Evolutionary conservation across 2,888 invertebrate species (phyloP), one percentile per base, ranked within the genome.

Genomic region (Sphaeridia pumilis): DNA sequence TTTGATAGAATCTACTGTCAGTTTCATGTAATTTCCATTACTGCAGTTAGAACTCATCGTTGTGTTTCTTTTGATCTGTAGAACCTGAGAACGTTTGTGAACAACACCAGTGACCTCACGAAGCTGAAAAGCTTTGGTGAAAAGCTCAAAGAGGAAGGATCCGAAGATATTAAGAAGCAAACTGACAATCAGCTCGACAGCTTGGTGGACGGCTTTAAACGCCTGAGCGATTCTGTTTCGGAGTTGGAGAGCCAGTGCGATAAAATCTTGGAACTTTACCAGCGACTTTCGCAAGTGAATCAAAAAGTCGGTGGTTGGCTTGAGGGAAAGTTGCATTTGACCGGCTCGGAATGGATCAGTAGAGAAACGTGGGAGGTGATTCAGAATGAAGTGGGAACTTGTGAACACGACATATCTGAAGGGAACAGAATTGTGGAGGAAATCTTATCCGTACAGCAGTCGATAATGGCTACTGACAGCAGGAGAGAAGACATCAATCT

Each of bases 71-170:
- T 17, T 14, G 38, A 17, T 34, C 48, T 53, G 24, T 28, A 56
- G 56, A 36, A 49, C 14, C 28, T 56, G 28, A 53, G 53, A 41
- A 27, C 52, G 12, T 49, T 46, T 20, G 27, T 46, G 0, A 21
- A 17, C 3, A 51, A 56, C 35, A 55, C 51, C 25, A 48, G 48
- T 21, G 28, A 44, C 21, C 21, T 63, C 7, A 48, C 28, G 20
- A 48, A 49, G 41, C 49, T 63, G 27, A 56, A 63, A 45, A 47
- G 21, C 4, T 41, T 58, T 5, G 61, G 59, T 14, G 54, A 49
- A 1, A 58, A 58, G 38, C 48, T 63, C 3, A 63, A 63, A 38
- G 52, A 47, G 38, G 63, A 63, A 38, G 58, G 59, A 46, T 58
- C 63, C 14, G 63, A 61, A 27, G 63, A 63, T 42, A 55, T 60